Conservation (phyloP, 2,113 vertebrate species). For the Haemorhous mexicanus region DNA sequence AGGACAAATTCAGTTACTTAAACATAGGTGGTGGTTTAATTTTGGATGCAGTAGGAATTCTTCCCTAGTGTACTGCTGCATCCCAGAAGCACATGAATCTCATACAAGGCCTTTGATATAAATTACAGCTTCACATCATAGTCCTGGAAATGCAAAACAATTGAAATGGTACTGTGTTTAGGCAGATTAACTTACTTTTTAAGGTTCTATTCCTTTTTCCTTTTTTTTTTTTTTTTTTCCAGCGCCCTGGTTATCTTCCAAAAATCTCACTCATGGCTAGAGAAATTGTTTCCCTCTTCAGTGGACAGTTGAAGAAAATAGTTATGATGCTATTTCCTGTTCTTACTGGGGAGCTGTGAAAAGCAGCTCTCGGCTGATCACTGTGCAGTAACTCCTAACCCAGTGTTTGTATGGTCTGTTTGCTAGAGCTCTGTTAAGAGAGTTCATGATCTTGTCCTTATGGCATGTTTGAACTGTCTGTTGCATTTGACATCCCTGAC, state of each 20-base stretch:
- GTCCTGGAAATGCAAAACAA: background rate
- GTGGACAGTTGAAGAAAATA: background rate
- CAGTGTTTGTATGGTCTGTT: background rate
- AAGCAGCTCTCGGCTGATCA: background rate
- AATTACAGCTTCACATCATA: background rate
- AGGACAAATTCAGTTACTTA: background rate
- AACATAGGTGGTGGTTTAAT: background rate
- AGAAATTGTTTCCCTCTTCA: background rate
- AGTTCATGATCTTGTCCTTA: conserved; percentile 46
- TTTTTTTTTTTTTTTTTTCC: background rate
- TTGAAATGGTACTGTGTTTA: background rate
- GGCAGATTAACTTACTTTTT: background rate
- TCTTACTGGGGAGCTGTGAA: background rate
- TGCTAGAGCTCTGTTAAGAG: conserved; percentile 17
- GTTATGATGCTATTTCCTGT: background rate
- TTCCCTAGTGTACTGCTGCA: background rate
- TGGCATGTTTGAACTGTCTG: conserved; percentile 12
- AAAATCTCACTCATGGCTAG: background rate
- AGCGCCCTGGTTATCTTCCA: background rate
- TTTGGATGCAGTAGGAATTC: background rate
- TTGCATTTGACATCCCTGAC: background rate
- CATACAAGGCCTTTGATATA: background rate
- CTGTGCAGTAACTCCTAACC: background rate
- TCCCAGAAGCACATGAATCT: background rate
- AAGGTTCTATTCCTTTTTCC: background rate